Base-by-base conservation (phyloP, 2,797 vertebrate species). In the Vultur gryphus region DNA sequence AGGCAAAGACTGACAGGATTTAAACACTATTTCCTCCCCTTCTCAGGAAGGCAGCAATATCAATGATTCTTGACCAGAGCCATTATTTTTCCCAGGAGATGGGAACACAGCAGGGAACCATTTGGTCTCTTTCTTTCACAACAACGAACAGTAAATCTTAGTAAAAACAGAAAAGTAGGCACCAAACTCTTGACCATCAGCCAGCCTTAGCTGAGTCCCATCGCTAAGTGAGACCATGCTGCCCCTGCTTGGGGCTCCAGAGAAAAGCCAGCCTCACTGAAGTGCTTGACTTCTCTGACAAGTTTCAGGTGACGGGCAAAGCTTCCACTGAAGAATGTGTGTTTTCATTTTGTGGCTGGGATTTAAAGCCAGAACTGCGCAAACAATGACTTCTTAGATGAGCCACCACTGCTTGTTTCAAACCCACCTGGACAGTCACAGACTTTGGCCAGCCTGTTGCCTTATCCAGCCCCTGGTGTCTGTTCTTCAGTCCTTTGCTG, bases 1-100 rank as follows among this genome's bases (percentile, higher is more conserved):
- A 87, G 73, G 90, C 51, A 69, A 95, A 93, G 28, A 58, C 57
- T 7, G 19, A 66, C 57, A 69, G 76, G 51, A 59, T 85, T 71
- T 46, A 89, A 81, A 80, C 12, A 20, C 77, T 73, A 55, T 84
- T 78, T 70, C 39, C 23, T 82, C 35, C 65, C 75, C 73, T 82
- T 73, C 72, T 78, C 37, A 80, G 75, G 91, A 91, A 94, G 90
- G 94, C 67, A 91, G 79, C 89, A 93, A 69, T 46, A 77, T 80
- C 75, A 55, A 12, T 49, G 79, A 66, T 71, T 91, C 81, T 95
- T 95, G 59, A 84, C 26, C 61, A 82, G 90, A 82, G 81, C 20
- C 73, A 33, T 80, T 70, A 41, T 85, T 76, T 78, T 80, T 90
- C 78, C 81, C 73, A 69, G 61, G 58, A 62, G 57, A 83, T 46